Evolutionary conservation across 2,797 vertebrate genomes (phyloP), one percentile per base, ranked within the genome.

Genomic region (Furcifer pardalis): DNA sequence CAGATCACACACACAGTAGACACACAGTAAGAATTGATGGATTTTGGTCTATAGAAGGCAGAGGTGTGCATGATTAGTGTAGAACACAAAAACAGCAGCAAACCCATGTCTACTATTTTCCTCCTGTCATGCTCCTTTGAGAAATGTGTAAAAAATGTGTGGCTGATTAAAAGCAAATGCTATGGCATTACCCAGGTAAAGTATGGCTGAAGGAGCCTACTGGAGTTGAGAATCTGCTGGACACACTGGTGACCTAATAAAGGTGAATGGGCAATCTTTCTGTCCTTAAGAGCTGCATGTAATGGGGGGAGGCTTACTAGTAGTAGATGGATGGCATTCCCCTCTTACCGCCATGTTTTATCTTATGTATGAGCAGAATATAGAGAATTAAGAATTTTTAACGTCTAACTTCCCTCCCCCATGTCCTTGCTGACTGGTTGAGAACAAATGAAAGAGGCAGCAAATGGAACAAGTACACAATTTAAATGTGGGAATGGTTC

Each of bases 21-120:
- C 89, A 30, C 8, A 32, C 8, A 83, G 49, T 49, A 37, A 52
- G 4, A 82, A 56, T 2, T 42, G 56, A 71, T 56, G 0, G 32
- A 56, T 56, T 56, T 76, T 25, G 19, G 15, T 35, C 12, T 62
- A 81, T 2, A 5, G 0, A 0, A 1, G 68, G 32, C 73, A 59
- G 62, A 63, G 32, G 56, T 59, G 72, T 40, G 49, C 1, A 40
- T 0, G 7, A 82, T 44, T 72, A 68, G 17, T 1, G 13, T 13
- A 74, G 86, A 30, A 81, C 4, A 46, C 49, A 71, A 59, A 42
- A n/a, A n/a, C n/a, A n/a, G n/a, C n/a, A n/a, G n/a, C n/a, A n/a
- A n/a, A 56, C 52, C 52, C 17, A 56, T 19, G 37, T 13, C 32
- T 65, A 13, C 23, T 75, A n/a, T 21, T 72, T 82, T 42, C 71